These are phyloP conservation scores for Perizoma flavofasciatum DNA, from an alignment of 2,888 invertebrate genomes.

Conservation along the genomic window DNA sequence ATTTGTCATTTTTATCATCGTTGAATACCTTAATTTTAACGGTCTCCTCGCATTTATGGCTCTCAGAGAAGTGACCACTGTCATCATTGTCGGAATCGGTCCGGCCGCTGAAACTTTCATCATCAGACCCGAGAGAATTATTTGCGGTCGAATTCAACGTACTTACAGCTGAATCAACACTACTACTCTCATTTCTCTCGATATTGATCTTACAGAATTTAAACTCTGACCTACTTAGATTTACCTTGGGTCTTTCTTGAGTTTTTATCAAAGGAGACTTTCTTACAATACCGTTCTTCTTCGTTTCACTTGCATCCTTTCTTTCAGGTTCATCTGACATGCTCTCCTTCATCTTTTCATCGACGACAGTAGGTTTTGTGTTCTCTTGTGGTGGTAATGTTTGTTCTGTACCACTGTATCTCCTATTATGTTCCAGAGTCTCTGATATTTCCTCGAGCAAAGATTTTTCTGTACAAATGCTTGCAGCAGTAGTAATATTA, in stretches of 20 bases:
- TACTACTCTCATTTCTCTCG: slow-evolving; percentile 60
- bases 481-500: slow-evolving; percentile 59
- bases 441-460: slow-evolving; percentile 89
- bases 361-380: slow-evolving; percentile 72
- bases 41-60: slow-evolving; percentile 76
- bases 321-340: slow-evolving; percentile 76
- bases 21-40: slow-evolving; percentile 80
- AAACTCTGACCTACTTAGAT: slow-evolving; percentile 79
- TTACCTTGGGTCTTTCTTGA: slow-evolving; percentile 87
- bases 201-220: slow-evolving; percentile 82
- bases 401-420: slow-evolving; percentile 69
- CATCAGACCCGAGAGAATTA: slow-evolving; percentile 78
- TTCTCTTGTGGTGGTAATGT: slow-evolving; percentile 61
- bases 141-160: slow-evolving; percentile 83
- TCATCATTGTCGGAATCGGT: slow-evolving; percentile 85
- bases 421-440: slow-evolving; percentile 87
- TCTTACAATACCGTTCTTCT: slow-evolving; percentile 78
- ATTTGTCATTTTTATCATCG: slow-evolving; percentile 76
- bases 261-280: slow-evolving; percentile 87
- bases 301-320: slow-evolving; percentile 73
- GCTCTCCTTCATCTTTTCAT: slow-evolving; percentile 76
- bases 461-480: slow-evolving; percentile 85
- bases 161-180: slow-evolving; percentile 82
- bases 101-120: slow-evolving; percentile 78
- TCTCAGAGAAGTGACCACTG: slow-evolving; percentile 79